These are phyloP conservation scores for Kobus ellipsiprymnus DNA, from an alignment of 2,113 vertebrate genomes.

Conservation along the genomic window DNA sequence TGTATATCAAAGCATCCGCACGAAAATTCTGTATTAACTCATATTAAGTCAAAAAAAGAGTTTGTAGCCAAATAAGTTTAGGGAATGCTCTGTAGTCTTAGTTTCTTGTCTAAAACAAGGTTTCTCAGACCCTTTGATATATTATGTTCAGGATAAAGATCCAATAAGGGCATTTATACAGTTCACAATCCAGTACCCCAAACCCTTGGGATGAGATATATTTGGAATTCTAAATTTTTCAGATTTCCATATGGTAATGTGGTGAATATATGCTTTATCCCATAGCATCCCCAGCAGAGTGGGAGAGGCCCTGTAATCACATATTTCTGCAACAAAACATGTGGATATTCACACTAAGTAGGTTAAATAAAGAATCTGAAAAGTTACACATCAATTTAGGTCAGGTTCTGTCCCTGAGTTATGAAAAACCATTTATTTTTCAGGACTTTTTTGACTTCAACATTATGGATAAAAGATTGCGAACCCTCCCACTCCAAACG, in stretches of 20 bases:
- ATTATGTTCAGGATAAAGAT: background rate
- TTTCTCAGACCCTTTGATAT: background rate
- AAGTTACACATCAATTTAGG: background rate
- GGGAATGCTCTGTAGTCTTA: background rate
- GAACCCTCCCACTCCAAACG: background rate
- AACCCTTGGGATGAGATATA: background rate
- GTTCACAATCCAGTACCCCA: background rate
- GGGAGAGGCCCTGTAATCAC: background rate
- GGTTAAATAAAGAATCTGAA: conserved; percentile 6
- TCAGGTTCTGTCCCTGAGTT: background rate
- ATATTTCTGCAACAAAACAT: background rate
- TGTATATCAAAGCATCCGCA: background rate
- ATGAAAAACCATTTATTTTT: background rate
- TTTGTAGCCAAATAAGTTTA: background rate
- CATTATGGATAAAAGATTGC: background rate
- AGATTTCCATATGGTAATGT: background rate
- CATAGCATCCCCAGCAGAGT: background rate
- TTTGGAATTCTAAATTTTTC: conserved; percentile 14
- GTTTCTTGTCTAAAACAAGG: background rate
- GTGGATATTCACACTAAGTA: background rate
- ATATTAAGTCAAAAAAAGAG: background rate
- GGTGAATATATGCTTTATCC: background rate
- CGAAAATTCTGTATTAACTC: background rate
- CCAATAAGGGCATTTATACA: background rate
- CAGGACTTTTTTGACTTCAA: background rate